Conservation (phyloP, 2,888 invertebrate species). For the Melieria crassipennis region DNA sequence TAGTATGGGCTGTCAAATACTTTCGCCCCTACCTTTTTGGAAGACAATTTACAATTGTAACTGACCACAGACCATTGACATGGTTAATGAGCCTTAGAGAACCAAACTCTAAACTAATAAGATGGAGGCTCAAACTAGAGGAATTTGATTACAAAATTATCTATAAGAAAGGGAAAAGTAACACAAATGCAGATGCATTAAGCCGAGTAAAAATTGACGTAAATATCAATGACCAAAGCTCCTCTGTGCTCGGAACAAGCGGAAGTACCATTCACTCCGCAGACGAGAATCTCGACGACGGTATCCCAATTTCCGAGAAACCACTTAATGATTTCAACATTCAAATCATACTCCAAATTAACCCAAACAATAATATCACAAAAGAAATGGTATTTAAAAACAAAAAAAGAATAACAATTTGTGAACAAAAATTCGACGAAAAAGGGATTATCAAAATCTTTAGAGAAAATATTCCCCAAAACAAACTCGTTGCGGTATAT, state of each 20-base stretch:
- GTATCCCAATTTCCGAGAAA: slow-evolving; percentile 45
- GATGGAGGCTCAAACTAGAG: slow-evolving; percentile 54
- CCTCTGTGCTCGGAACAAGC: slow-evolving; percentile 22
- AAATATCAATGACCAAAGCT: slow-evolving; percentile 42
- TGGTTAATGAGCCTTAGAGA: background rate
- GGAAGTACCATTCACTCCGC: slow-evolving; percentile 37
- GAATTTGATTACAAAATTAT: slow-evolving; percentile 49
- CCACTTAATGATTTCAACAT: slow-evolving; percentile 45
- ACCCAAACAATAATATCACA: background rate
- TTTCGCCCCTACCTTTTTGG: slow-evolving; percentile 2
- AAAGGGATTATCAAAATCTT: slow-evolving; percentile 35
- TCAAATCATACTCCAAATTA: slow-evolving; percentile 37
- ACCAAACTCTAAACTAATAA: background rate
- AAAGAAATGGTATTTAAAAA: slow-evolving; percentile 39
- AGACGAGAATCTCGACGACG: slow-evolving; percentile 39
- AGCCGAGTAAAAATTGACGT: slow-evolving; percentile 40
- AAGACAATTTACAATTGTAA: background rate
- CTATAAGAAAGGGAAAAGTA: slow-evolving; percentile 43
- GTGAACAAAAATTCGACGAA: slow-evolving; percentile 33
- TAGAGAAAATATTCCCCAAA: slow-evolving; percentile 40
- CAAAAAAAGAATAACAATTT: slow-evolving; percentile 37
- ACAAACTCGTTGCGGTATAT: slow-evolving; percentile 39
- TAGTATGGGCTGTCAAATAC: slow-evolving; percentile 1
- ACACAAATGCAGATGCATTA: slow-evolving; percentile 27
- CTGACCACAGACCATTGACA: slow-evolving; percentile 1